These are phyloP conservation scores for Caenorhabditis wallacei DNA, from an alignment of 2,888 invertebrate species.

Conservation along the genomic window DNA sequence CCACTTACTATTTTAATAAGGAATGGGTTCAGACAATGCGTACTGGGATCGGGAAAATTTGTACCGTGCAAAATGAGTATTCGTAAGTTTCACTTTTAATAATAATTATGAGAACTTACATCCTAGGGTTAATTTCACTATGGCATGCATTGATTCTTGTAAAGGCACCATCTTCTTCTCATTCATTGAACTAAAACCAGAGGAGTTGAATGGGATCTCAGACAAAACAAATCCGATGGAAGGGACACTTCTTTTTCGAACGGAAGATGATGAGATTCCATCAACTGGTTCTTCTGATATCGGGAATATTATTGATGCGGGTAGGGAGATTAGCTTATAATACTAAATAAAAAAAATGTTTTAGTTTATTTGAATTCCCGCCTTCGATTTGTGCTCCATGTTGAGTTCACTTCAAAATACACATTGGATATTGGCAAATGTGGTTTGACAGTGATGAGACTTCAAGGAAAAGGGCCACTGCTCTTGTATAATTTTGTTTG, in stretches of 20 bases:
- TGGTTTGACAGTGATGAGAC: slow-evolving; percentile 4
- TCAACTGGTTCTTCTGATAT: background rate
- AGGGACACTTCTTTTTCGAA: slow-evolving; percentile 2
- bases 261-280: background rate
- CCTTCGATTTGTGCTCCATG: background rate
- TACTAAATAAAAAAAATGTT: background rate
- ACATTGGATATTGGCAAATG: slow-evolving; percentile 30
- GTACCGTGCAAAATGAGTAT: slow-evolving; percentile 20
- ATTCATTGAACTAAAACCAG: background rate
- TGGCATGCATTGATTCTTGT: background rate
- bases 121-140: background rate
- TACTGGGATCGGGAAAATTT: slow-evolving; percentile 3
- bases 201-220: background rate
- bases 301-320: slow-evolving; percentile 20
- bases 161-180: background rate
- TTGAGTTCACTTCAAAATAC: slow-evolving; percentile 24
- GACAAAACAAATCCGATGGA: background rate
- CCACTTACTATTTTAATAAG: slow-evolving; percentile 2
- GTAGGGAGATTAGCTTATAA: background rate
- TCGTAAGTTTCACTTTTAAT: slow-evolving; percentile 28
- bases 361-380: slow-evolving; percentile 19
- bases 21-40: slow-evolving; percentile 9
- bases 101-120: background rate
- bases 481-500: slow-evolving; percentile 1
- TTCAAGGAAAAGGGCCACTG: background rate